Base-by-base conservation (phyloP, 1,140 invertebrate species). In the Diachasmimorpha longicaudata region DNA sequence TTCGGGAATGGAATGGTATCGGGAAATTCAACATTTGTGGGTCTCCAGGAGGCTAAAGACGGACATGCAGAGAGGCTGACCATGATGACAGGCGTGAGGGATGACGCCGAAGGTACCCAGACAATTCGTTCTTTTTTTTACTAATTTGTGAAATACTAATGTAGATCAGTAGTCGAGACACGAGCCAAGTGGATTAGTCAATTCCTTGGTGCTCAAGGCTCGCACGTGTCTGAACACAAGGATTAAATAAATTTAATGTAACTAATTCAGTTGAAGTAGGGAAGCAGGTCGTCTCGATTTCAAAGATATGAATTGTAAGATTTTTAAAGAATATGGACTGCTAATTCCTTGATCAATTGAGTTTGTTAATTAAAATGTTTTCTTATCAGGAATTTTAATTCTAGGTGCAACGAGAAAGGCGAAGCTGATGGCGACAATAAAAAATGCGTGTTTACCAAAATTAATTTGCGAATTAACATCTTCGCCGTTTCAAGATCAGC, bases 381-480 rank as follows among this genome's bases (percentile, higher is more conserved):
- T 31, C 6, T 31, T 31, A 31, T 31, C 31, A 31, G 2, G 2
- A 31, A 31, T 31, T 42, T 68, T 39, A 44, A 72, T 63, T 72
- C 39, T 80, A 89, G 87, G 80, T 16, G 78, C 83, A 36, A 79
- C 82, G 31, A 81, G 83, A 42, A 84, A 81, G 31, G 83, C 85
- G 0, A 88, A 84, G 75, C 83, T 91, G 80, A 84, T 91, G 81
- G 75, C 85, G 25, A 91, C 87, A 13, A 90, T 91, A 77, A 91
- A 91, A 84, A 91, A 87, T 46, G 89, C 90, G 6, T 95, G 94
- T 85, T 87, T 95, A 72, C 94, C 94, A 0, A 95, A 95, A 88
- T 89, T 95, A 79, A 93, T 95, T 31, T 95, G 94, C 81, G 94
- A 95, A 86, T 83, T 95, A 83, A 93, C 93, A 81, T 90, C 93